Evolutionary conservation across 1,140 invertebrate species (phyloP).

Genomic region (Schlechtendalia chinensis): DNA sequence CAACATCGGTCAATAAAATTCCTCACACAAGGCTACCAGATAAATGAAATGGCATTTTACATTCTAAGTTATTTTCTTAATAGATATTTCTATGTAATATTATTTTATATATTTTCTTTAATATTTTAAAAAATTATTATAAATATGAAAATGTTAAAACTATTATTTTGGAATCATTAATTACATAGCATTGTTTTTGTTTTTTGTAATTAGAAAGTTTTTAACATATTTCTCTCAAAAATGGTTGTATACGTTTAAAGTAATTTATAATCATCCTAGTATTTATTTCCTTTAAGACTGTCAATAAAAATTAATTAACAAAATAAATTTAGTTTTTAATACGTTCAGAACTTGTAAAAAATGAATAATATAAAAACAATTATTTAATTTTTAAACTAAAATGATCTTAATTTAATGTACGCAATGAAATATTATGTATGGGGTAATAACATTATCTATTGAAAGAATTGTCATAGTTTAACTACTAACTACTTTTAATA

Average conservation of each 20-base stretch:
- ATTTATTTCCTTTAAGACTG: slow-evolving; percentile 43
- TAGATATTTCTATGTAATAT: background rate
- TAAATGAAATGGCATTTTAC: slow-evolving; percentile 22
- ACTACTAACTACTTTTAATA: background rate
- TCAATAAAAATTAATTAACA: slow-evolving; percentile 26
- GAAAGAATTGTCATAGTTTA: background rate
- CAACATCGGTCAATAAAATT: background rate
- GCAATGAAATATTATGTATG: background rate
- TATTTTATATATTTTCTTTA: slow-evolving; percentile 9
- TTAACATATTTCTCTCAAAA: slow-evolving; percentile 17
- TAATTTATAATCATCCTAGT: slow-evolving; percentile 19
- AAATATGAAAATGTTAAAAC: background rate
- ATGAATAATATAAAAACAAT: background rate
- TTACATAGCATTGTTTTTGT: background rate
- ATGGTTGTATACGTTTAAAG: slow-evolving; percentile 26
- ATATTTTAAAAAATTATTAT: slow-evolving; percentile 27
- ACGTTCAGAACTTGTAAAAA: slow-evolving; percentile 14
- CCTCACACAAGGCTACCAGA: slow-evolving; percentile 32
- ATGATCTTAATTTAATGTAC: too few relatives aligned
- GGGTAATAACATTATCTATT: background rate
- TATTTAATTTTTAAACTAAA: too few relatives aligned
- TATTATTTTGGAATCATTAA: slow-evolving; percentile 17
- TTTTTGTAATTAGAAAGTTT: background rate
- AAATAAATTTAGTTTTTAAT: slow-evolving; percentile 22
- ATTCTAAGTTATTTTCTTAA: background rate